phyloP scores from a whole-genome alignment of 2,113 vertebrate genomes.

The Cinclus mexicanus region DNA sequence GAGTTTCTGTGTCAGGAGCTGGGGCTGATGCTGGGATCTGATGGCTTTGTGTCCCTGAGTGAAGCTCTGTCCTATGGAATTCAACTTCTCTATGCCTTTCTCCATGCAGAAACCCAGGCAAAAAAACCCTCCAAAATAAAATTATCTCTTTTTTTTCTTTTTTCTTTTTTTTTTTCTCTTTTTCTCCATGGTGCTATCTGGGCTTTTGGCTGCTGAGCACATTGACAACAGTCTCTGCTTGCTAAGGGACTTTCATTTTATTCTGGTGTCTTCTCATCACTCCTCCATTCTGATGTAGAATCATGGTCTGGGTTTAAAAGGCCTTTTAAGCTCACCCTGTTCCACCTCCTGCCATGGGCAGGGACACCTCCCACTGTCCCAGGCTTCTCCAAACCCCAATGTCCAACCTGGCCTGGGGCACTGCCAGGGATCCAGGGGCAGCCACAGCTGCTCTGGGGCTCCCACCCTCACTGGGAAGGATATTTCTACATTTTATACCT shows the following conservation, averaged over 20 bases:
- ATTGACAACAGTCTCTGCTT: background rate
- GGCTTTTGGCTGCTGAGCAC: background rate
- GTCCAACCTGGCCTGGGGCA: background rate
- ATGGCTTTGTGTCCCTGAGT: background rate
- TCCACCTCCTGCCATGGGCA: background rate
- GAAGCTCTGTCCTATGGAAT: background rate
- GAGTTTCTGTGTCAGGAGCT: background rate
- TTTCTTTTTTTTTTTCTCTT: background rate
- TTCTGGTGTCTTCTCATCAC: no score
- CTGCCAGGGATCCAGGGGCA: background rate
- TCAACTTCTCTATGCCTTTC: background rate
- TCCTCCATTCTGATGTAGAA: background rate
- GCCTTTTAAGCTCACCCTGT: fast-evolving
- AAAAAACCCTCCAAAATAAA: background rate
- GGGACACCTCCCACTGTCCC: background rate
- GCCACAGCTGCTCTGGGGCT: background rate
- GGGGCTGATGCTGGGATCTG: background rate
- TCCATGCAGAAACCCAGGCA: background rate
- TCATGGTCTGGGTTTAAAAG: background rate
- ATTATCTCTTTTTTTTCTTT: background rate
- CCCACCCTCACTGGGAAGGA: background rate
- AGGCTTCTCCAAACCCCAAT: background rate
- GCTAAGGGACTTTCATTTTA: background rate
- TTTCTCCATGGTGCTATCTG: background rate
- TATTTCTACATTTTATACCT: background rate